These are phyloP conservation scores for Momotus momota DNA, from an alignment of 2,797 vertebrate genomes.

Conservation along the genomic window DNA sequence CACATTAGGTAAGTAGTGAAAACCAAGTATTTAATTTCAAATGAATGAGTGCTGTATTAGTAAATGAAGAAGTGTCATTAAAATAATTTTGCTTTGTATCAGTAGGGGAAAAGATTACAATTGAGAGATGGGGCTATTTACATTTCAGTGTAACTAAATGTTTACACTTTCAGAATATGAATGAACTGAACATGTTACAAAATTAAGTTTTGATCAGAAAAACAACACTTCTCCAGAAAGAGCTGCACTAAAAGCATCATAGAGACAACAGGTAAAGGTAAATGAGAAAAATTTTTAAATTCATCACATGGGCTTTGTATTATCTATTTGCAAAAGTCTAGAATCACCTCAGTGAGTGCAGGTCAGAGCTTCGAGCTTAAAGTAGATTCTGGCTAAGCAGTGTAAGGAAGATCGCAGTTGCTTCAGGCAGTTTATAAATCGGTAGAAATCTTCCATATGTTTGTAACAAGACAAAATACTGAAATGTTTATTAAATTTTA, in stretches of 20 bases:
- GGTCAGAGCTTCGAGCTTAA: not conserved
- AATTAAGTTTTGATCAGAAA: not conserved
- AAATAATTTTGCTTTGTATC: not conserved
- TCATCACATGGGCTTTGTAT: rapidly evolving
- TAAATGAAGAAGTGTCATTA: not conserved
- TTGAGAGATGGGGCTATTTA: not conserved
- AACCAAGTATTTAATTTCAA: not conserved
- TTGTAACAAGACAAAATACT: not conserved
- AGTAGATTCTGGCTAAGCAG: not conserved
- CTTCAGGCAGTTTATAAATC: not conserved
- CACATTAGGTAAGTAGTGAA: not conserved
- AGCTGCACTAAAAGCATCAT: not conserved
- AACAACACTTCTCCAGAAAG: not conserved
- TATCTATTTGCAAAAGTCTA: not conserved
- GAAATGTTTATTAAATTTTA: not conserved
- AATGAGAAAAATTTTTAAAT: not conserved
- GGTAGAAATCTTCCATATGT: not conserved
- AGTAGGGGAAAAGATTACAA: not conserved
- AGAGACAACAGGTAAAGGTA: not conserved
- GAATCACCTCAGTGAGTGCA: not conserved
- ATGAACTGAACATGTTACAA: not conserved
- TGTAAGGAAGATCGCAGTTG: not conserved
- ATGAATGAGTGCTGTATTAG: not conserved
- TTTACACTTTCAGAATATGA: not conserved
- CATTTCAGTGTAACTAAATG: not conserved